phyloP scores from a whole-genome alignment of 30 jellyfish, hydroid and myxozoan genomes.

The Haliclystus octoradiatus region DNA sequence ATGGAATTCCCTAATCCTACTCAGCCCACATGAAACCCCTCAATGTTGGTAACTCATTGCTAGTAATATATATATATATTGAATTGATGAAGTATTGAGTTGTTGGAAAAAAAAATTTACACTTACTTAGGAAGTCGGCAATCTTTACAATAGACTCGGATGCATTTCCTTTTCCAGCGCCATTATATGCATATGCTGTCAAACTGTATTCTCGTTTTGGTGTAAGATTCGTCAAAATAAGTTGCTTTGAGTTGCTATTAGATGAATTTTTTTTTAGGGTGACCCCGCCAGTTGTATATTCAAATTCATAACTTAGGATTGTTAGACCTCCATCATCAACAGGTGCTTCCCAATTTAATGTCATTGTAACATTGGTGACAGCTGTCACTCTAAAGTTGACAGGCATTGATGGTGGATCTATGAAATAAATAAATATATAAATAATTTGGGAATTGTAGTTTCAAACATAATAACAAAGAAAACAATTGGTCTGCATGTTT shows the following conservation, averaged over 20 bases:
- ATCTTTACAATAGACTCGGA: no score
- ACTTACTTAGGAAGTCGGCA: no score
- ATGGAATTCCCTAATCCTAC: no score
- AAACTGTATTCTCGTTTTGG: neutral
- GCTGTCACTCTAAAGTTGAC: neutral
- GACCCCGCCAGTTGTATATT: neutral
- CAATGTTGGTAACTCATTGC: no score
- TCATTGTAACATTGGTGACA: neutral
- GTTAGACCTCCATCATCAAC: neutral
- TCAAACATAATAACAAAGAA: no score
- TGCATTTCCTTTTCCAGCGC: neutral
- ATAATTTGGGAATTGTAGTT: no score
- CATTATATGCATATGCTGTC: neutral
- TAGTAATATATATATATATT: no score
- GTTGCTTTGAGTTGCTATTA: neutral
- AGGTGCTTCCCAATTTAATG: neutral
- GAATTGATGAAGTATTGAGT: no score
- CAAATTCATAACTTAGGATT: neutral
- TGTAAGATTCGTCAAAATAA: neutral
- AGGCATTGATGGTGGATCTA: neutral
- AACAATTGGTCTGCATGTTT: no score
- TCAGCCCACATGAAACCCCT: no score
- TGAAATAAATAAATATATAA: no score
- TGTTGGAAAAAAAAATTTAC: no score
- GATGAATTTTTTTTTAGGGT: neutral